Percentiles rank a stretch among this genome's conserved stretches.
Conservation (phyloP, 2,113 vertebrate species). For the Emydocephalus ijimae region DNA sequence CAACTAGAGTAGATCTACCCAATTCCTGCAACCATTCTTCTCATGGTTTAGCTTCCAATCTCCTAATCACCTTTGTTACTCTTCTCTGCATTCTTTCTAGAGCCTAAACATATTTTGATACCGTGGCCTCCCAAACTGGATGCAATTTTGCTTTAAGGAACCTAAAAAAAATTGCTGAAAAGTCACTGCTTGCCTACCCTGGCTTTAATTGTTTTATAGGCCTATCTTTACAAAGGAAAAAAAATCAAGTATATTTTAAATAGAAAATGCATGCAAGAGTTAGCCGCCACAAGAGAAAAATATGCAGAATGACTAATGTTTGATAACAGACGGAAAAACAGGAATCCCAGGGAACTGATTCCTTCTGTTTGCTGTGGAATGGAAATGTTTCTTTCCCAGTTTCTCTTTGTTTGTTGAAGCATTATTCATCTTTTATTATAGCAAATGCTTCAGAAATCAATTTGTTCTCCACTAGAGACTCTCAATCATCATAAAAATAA, state of each 20-base stretch:
- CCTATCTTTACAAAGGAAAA: not conserved
- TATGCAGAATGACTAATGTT: not conserved
- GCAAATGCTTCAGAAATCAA: slow-evolving; percentile 43
- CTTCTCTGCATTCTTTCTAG: not conserved
- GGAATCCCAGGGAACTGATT: not conserved
- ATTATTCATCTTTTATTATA: slow-evolving; percentile 25
- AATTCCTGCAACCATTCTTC: not conserved
- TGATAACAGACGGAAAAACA: not conserved
- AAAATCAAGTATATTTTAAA: slow-evolving; percentile 10
- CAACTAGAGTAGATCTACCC: not conserved
- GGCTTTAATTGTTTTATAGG: not conserved
- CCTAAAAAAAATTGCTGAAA: not conserved
- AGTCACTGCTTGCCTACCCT: not conserved
- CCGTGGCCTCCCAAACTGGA: not conserved
- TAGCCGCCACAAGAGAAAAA: not conserved
- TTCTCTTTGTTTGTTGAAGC: slow-evolving; percentile 23
- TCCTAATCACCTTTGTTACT: not conserved
- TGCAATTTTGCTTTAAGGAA: not conserved
- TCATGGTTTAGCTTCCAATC: not conserved
- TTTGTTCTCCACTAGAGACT: slow-evolving; percentile 38
- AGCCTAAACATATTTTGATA: not conserved
- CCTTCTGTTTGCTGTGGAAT: slow-evolving; percentile 1
- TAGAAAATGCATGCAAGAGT: slow-evolving; percentile 17
- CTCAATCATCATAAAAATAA: slow-evolving; percentile 38
- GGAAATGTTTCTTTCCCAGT: not conserved